phyloP scores from a whole-genome alignment of 2,113 vertebrate genomes.

The Hemichromis elongatus region DNA sequence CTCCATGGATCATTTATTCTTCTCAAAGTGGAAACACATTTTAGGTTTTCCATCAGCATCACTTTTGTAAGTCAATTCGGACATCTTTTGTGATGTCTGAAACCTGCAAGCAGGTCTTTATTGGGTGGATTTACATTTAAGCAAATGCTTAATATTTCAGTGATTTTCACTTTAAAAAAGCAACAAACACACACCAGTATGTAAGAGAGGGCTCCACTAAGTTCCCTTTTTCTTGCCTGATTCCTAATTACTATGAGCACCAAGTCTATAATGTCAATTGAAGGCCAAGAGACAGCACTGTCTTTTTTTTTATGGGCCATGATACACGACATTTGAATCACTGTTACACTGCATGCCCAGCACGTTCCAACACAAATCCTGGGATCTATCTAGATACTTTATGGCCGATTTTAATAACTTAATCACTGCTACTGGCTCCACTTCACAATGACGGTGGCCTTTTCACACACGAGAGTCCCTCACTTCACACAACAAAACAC shows the following conservation, averaged over 20 bases:
- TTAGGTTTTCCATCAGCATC: neutral
- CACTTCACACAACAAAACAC: neutral
- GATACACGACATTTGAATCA: neutral
- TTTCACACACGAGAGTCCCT: neutral
- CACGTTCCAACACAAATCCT: too few species aligned
- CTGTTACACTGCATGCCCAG: neutral
- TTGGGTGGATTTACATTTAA: neutral
- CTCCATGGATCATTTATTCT: neutral
- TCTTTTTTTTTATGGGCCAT: neutral
- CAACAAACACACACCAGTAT: neutral
- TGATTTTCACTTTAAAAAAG: neutral
- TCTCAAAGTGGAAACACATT: neutral
- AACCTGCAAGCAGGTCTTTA: neutral
- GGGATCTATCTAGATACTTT: neutral
- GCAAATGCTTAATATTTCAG: neutral
- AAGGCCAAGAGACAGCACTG: neutral
- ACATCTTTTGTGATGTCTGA: neutral
- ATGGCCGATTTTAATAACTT: neutral
- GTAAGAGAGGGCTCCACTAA: neutral
- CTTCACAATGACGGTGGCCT: neutral
- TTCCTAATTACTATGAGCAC: neutral
- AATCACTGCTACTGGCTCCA: neutral
- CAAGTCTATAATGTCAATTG: rapidly evolving
- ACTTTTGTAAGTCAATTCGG: neutral
- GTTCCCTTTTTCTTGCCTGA: rapidly evolving